Evolutionary conservation across 2,888 invertebrate species (phyloP), one percentile per base, ranked within the genome.

Genomic region (Euzophera pinguis): DNA sequence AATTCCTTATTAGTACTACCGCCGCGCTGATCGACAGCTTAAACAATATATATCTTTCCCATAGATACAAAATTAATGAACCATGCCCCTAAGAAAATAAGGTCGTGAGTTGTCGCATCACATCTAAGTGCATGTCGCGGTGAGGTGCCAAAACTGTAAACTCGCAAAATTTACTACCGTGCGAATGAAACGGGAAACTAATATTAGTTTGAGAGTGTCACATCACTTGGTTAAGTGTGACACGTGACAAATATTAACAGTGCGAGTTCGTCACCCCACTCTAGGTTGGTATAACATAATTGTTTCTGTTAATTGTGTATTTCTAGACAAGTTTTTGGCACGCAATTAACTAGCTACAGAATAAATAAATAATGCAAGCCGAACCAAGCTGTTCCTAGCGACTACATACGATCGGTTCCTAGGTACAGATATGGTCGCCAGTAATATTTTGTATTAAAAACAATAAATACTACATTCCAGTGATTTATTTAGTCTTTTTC

Each of bases 101-200:
- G 32, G 42, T 34, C 13, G 29, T 14, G n/a, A 41, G 9, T 39
- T 6, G n/a, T 32, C n/a, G n/a, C 8, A 17, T 4, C n/a, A 50
- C 10, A 17, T 50, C 16, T 17, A 13, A 14, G 62, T 57, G 73
- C 68, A 76, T 76, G 81, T 74, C 67, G 64, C 59, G 57, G 68
- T 58, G 63, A 69, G 57, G 72, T 75, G 77, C 78, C 79, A 80
- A 73, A 78, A 76, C 76, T 65, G 67, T 81, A 76, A 81, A 84
- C 72, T 71, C 62, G 60, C 67, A 68, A 70, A 78, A 77, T 81
- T 81, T 81, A 82, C 67, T 70, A 67, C 69, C 65, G 65, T 58
- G 64, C 66, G 66, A 77, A 75, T 75, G 72, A 72, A 76, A 76
- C 68, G 71, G 61, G 71, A 71, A 78, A 77, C 78, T 79, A 78